Conservation (phyloP, 2,888 invertebrate species). For the Philereme transversata region DNA sequence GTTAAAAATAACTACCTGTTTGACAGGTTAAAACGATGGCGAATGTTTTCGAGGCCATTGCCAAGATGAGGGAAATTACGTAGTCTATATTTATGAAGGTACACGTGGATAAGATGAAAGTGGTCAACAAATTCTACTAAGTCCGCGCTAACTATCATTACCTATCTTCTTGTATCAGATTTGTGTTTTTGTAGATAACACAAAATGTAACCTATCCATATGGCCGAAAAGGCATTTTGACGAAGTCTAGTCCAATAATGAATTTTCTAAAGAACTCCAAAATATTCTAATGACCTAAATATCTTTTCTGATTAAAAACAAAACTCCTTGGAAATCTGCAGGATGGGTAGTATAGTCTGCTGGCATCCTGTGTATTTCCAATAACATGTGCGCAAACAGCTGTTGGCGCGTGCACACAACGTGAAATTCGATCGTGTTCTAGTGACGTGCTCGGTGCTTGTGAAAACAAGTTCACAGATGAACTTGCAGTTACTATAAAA, state of each 20-base stretch:
- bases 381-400: slow-evolving; percentile 57
- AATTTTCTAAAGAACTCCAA: too few relatives aligned
- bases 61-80: slow-evolving; percentile 46
- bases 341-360: background rate
- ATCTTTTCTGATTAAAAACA: too few relatives aligned
- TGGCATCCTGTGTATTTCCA: slow-evolving; percentile 37
- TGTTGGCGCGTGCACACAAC: slow-evolving; percentile 61
- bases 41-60: slow-evolving; percentile 67
- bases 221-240: too few relatives aligned
- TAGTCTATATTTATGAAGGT: background rate
- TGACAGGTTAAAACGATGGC: slow-evolving; percentile 62
- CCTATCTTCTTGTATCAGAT: too few relatives aligned
- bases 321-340: background rate
- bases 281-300: too few relatives aligned
- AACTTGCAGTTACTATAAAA: background rate
- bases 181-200: too few relatives aligned
- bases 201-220: too few relatives aligned
- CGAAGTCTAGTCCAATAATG: too few relatives aligned
- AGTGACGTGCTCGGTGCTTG: slow-evolving; percentile 39
- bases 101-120: background rate
- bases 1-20: slow-evolving; percentile 81
- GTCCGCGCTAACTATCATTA: too few relatives aligned
- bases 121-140: background rate
- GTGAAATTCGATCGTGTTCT: slow-evolving; percentile 57
- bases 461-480: slow-evolving; percentile 7